phyloP scores from a whole-genome alignment of 2,888 invertebrate genomes.

The Apotomis betuletana region DNA sequence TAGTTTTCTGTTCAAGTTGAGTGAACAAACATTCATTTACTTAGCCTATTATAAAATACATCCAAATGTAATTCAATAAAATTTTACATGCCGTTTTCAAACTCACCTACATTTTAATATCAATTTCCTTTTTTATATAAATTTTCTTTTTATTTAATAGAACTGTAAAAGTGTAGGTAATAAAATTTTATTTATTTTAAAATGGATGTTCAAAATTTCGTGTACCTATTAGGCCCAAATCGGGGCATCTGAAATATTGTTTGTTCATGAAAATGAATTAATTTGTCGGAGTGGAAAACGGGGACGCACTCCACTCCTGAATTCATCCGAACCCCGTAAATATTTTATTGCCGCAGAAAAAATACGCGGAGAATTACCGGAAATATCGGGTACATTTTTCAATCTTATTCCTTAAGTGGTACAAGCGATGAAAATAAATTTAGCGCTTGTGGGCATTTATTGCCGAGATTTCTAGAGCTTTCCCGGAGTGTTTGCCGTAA shows the following conservation, averaged over 20 bases:
- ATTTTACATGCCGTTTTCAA: not conserved
- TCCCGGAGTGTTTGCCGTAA: slow-evolving; percentile 57
- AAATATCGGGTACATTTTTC: slow-evolving; percentile 78
- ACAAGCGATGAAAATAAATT: slow-evolving; percentile 81
- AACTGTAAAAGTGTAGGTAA: slow-evolving; percentile 24
- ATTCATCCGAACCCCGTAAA: slow-evolving; percentile 78
- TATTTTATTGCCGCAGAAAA: slow-evolving; percentile 78
- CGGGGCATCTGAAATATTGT: slow-evolving; percentile 50
- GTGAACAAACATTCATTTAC: not conserved
- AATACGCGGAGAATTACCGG: slow-evolving; percentile 72
- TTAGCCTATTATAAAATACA: not conserved
- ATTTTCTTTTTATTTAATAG: slow-evolving; percentile 3
- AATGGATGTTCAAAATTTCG: slow-evolving; percentile 25
- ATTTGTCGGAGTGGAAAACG: slow-evolving; percentile 70
- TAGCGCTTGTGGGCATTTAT: slow-evolving; percentile 79
- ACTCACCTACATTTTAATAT: slow-evolving; percentile 18
- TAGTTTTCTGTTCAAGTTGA: not conserved
- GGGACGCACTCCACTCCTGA: slow-evolving; percentile 65
- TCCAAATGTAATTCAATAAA: not conserved
- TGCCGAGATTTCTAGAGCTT: slow-evolving; percentile 78
- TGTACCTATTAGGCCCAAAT: slow-evolving; percentile 26
- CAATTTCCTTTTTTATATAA: slow-evolving; percentile 24
- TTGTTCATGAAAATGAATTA: slow-evolving; percentile 76
- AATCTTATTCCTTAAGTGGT: slow-evolving; percentile 82
- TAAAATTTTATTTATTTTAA: slow-evolving; percentile 27